Conservation (phyloP, 1,140 invertebrate genomes). For the Gryon sp. region DNA sequence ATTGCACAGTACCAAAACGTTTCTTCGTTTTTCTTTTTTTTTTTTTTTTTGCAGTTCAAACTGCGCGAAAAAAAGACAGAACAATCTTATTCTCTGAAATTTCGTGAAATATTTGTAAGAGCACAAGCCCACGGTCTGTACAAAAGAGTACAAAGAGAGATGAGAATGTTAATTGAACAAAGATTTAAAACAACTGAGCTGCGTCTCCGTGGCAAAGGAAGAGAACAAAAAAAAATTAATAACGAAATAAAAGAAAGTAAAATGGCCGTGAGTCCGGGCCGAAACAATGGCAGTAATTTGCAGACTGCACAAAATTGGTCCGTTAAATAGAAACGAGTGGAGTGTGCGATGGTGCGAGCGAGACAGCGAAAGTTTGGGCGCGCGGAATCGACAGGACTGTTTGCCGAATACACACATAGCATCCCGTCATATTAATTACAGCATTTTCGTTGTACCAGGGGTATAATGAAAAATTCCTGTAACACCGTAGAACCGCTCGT, state of each 20-base stretch:
- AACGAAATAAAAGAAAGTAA: slow-evolving; percentile 33
- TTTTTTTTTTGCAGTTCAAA: no score
- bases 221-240: slow-evolving; percentile 32
- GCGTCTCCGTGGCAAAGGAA: background rate
- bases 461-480: slow-evolving; percentile 64
- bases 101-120: background rate
- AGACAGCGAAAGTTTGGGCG: slow-evolving; percentile 1
- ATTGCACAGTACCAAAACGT: no score
- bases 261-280: slow-evolving; percentile 12
- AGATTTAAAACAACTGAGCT: slow-evolving; percentile 23
- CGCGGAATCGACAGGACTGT: slow-evolving; percentile 47
- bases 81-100: no score
- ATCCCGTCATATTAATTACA: slow-evolving; percentile 63
- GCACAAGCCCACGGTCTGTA: no score
- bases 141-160: slow-evolving; percentile 1
- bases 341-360: background rate
- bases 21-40: no score
- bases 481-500: slow-evolving; percentile 47
- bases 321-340: background rate
- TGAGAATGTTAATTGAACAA: slow-evolving; percentile 34
- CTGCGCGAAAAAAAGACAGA: no score
- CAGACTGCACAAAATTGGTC: slow-evolving; percentile 27
- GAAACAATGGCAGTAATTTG: slow-evolving; percentile 45
- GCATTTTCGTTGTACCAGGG: slow-evolving; percentile 45
- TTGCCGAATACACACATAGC: slow-evolving; percentile 53